Evolutionary conservation across 2,797 vertebrate species (phyloP).

Genomic region (Rhabdophis nuchalis): DNA sequence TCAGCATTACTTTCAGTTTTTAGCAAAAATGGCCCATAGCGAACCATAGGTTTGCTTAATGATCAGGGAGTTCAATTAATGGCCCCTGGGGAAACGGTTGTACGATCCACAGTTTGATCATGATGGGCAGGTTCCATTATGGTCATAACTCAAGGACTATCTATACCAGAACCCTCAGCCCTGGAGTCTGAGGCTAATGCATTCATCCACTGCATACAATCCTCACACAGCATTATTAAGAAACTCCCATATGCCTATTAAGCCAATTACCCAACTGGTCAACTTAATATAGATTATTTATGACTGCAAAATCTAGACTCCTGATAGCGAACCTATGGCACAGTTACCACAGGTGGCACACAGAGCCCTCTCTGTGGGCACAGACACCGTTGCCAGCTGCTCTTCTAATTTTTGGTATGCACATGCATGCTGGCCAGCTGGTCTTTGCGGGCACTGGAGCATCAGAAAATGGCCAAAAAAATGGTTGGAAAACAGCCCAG

Average conservation of each 20-base stretch:
- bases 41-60: background rate
- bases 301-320: slow-evolving; percentile 33
- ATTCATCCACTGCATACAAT: slow-evolving; percentile 17
- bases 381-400: too few species aligned
- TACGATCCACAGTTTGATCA: background rate
- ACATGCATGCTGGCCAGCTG: too few species aligned
- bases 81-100: background rate
- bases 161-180: slow-evolving; percentile 43
- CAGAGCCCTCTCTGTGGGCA: too few species aligned
- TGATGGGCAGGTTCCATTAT: background rate
- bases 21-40: background rate
- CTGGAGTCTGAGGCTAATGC: slow-evolving; percentile 12
- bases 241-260: slow-evolving; percentile 28
- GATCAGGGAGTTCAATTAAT: background rate
- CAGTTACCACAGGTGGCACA: too few species aligned
- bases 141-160: too few species aligned
- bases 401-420: too few species aligned
- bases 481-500: too few species aligned
- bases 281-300: slow-evolving; percentile 31
- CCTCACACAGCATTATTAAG: slow-evolving; percentile 6
- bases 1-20: background rate
- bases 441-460: too few species aligned
- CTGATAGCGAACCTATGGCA: too few species aligned
- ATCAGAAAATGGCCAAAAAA: too few species aligned
- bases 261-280: slow-evolving; percentile 45